Base-by-base conservation (phyloP, 2,888 invertebrate species). In the Cosmorhoe ocellata region DNA sequence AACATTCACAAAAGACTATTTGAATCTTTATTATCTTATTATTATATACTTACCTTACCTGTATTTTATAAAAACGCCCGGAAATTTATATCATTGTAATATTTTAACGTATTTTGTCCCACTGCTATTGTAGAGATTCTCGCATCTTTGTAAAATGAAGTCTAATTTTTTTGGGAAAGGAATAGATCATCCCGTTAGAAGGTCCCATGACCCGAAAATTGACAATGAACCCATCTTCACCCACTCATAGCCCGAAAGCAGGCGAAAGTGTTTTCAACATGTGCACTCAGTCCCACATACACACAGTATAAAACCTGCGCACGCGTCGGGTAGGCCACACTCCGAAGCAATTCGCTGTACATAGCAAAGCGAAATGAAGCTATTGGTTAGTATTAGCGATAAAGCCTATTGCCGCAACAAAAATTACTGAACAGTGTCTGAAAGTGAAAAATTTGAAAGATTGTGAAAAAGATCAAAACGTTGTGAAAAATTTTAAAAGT, bases 321-420 rank as follows among this genome's bases (percentile, higher is more conserved):
- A 59, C 67, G 60, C 63, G 58, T 65, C 56, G 56, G 55, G 48
- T 57, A 61, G 59, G 61, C 53, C 76, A 84, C 90, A 90, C 86
- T 89, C 84, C 83, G 77, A 76, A 74, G 74, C 81, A 44, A 52
- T 81, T 89, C 89, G 89, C 89, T 88, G 80, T 76, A 77, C 72
- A 18, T 64, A 81, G 83, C 79, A 72, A 88, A 81, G 90, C 89
- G 90, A 90, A 58, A 89, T 90, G 90, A 88, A 82, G 77, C 75
- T 89, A 77, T 74, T 88, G 90, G 90, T 90, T 76, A 83, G 89
- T 88, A 55, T 57, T 18, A 3, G 42, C 52, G 44, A 59, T 48
- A 22, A 36, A 32, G 13, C 10, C 4, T 47, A 55, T 59, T 59
- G 49, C 24, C 24, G 5, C 2, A 27, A 8, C n/a, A 26, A 26